Conservation (phyloP, 2,888 invertebrate species). For the Phyto melanocephala region DNA sequence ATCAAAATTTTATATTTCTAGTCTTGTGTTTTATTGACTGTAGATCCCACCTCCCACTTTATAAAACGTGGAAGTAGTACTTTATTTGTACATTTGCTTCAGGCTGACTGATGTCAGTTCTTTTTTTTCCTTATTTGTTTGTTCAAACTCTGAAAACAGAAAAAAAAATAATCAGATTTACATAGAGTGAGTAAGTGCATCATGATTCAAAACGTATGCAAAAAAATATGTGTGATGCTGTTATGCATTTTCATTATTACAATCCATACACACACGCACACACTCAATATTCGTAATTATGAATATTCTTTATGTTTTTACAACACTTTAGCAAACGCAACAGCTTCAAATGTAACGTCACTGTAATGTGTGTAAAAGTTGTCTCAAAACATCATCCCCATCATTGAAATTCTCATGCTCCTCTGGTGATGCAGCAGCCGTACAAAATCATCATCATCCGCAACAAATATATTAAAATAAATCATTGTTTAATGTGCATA, state of each 20-base stretch:
- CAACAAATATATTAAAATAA: not conserved
- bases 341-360: slow-evolving; percentile 6
- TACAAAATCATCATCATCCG: slow-evolving; percentile 16
- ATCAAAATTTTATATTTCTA: not conserved
- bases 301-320: not conserved
- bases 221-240: slow-evolving; percentile 3
- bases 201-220: slow-evolving; percentile 4
- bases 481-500: slow-evolving; percentile 5
- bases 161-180: not conserved
- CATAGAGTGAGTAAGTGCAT: slow-evolving; percentile 44
- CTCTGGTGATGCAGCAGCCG: not conserved
- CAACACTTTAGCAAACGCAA: slow-evolving; percentile 6
- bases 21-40: slow-evolving; percentile 12
- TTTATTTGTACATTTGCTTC: not conserved
- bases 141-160: slow-evolving; percentile 24
- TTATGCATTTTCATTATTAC: slow-evolving; percentile 32
- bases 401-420: not conserved
- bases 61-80: not conserved
- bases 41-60: not conserved
- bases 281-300: not conserved
- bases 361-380: not conserved
- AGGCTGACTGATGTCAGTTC: not conserved
- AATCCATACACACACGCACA: not conserved
- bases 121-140: not conserved
- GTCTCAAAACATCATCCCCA: slow-evolving; percentile 11